Percentiles rank a stretch among this genome's conserved stretches.
Conservation (phyloP, 2,797 vertebrate species). For the Clarias platycephalus region DNA sequence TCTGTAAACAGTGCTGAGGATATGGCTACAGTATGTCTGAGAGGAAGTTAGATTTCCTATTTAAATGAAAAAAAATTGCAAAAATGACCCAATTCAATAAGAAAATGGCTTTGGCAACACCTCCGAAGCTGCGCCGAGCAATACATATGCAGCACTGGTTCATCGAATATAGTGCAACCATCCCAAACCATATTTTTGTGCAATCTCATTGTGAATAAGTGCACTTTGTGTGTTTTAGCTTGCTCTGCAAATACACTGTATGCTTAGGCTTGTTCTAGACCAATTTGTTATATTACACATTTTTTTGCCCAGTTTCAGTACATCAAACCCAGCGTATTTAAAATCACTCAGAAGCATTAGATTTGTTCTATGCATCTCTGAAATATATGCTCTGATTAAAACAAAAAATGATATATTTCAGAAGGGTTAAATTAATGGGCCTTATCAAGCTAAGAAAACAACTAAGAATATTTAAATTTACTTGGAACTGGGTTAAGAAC, state of each 20-base stretch:
- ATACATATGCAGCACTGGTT: neutral
- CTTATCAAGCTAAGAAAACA: too few relatives aligned
- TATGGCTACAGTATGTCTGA: neutral
- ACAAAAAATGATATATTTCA: too few relatives aligned
- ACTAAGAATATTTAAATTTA: too few relatives aligned
- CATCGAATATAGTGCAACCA: neutral
- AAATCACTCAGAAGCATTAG: neutral
- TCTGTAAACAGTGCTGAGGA: neutral
- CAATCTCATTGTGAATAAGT: neutral
- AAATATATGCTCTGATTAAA: neutral
- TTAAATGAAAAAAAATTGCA: neutral
- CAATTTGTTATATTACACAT: neutral
- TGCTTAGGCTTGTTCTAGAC: neutral
- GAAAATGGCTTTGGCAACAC: neutral
- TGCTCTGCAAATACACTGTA: neutral
- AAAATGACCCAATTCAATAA: neutral
- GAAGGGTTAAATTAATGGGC: too few relatives aligned
- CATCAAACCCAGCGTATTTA: neutral
- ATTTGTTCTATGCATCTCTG: neutral
- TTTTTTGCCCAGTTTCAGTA: neutral
- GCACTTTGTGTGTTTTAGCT: neutral
- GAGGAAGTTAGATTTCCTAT: neutral
- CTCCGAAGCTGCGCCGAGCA: neutral
- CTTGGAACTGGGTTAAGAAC: too few relatives aligned
- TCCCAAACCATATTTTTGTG: neutral